Evolutionary conservation across 2,797 vertebrate species (phyloP).

Genomic region (Megalops cyprinoides): DNA sequence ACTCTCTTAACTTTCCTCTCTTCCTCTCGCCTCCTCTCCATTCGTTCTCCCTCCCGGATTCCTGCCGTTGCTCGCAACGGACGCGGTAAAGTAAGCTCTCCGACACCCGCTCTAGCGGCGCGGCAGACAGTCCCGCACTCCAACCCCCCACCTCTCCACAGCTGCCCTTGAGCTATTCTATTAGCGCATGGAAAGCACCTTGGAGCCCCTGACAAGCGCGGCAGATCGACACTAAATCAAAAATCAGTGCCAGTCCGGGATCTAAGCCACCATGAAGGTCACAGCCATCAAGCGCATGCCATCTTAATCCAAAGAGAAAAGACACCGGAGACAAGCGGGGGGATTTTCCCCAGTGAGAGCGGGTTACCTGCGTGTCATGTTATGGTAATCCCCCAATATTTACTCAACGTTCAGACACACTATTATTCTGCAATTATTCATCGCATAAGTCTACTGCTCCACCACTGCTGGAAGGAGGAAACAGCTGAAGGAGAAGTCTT

Average conservation of each 20-base stretch:
- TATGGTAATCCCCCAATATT: slow-evolving; percentile 66
- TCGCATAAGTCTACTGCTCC: neutral
- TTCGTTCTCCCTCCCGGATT: slow-evolving; percentile 63
- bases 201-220: slow-evolving; percentile 88
- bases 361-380: slow-evolving; percentile 75
- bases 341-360: slow-evolving; percentile 68
- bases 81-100: slow-evolving; percentile 74
- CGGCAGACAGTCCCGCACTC: slow-evolving; percentile 77
- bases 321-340: slow-evolving; percentile 68
- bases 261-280: slow-evolving; percentile 93
- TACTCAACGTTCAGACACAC: neutral
- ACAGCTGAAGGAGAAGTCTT: neutral
- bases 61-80: slow-evolving; percentile 72
- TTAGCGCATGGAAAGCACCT: slow-evolving; percentile 91
- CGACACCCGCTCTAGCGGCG: slow-evolving; percentile 64
- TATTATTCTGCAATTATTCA: slow-evolving; percentile 4
- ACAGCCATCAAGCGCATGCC: slow-evolving; percentile 86
- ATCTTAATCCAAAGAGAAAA: slow-evolving; percentile 86
- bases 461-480: no score
- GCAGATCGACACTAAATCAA: slow-evolving; percentile 91
- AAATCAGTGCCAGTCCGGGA: slow-evolving; percentile 90
- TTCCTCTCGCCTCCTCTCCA: slow-evolving; percentile 44
- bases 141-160: slow-evolving; percentile 45
- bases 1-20: neutral
- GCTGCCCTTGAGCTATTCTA: slow-evolving; percentile 89